These are phyloP conservation scores for Athalia cordata DNA, from an alignment of 2,888 invertebrate genomes.

Conservation along the genomic window DNA sequence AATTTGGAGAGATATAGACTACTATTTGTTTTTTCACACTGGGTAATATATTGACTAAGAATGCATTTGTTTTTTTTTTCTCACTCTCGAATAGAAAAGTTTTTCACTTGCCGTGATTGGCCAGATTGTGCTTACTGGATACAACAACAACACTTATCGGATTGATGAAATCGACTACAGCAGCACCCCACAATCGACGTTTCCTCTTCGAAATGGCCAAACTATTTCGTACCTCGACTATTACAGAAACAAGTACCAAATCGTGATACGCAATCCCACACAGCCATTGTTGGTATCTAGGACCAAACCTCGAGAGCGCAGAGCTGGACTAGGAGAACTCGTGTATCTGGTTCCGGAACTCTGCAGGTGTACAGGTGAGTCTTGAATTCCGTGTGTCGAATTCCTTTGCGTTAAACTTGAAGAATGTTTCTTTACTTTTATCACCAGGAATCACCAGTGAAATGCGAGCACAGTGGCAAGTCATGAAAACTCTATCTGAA, in stretches of 20 bases:
- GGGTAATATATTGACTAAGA: too few relatives aligned
- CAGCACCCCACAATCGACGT: constrained; percentile 77
- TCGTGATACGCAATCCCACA: constrained; percentile 77
- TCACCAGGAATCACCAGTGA: constrained; percentile 77
- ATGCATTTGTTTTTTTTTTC: constrained; percentile 1
- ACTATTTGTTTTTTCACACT: too few relatives aligned
- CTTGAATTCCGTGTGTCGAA: background rate
- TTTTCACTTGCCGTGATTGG: constrained; percentile 70
- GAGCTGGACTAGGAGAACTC: constrained; percentile 80
- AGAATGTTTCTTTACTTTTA: background rate
- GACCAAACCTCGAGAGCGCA: constrained; percentile 82
- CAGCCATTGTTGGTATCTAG: constrained; percentile 90
- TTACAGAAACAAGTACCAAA: constrained; percentile 81
- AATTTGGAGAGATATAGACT: too few relatives aligned
- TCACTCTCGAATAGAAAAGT: constrained; percentile 44
- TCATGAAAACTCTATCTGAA: constrained; percentile 83
- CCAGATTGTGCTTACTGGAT: constrained; percentile 82
- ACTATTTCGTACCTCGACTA: constrained; percentile 79
- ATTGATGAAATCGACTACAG: constrained; percentile 85
- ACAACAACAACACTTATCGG: constrained; percentile 85
- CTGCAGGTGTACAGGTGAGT: constrained; percentile 85
- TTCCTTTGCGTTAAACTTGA: background rate
- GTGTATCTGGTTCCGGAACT: constrained; percentile 90
- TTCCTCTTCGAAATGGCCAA: constrained; percentile 76
- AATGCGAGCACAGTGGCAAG: constrained; percentile 79